Evolutionary conservation across 2,797 vertebrate genomes (phyloP).

Genomic region (Okamejei kenojei): DNA sequence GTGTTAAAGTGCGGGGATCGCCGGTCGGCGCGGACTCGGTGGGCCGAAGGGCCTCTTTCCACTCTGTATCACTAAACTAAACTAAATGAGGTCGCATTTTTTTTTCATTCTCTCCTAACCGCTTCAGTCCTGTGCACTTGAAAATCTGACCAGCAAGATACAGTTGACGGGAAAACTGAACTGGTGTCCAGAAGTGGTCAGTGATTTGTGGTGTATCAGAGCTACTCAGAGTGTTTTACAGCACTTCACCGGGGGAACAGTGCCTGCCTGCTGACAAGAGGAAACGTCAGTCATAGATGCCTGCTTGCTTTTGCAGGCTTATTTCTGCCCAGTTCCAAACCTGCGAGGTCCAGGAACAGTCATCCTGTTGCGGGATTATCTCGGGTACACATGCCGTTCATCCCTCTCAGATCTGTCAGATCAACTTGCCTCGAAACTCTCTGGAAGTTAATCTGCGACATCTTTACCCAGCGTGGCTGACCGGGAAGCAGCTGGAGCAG

Average conservation of each 20-base stretch:
- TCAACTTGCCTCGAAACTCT: neutral
- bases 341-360: neutral
- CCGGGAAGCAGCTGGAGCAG: neutral
- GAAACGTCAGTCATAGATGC: neutral
- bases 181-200: neutral
- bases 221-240: no score
- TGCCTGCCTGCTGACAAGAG: neutral
- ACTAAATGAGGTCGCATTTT: neutral
- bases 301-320: neutral
- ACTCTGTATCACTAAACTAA: no score
- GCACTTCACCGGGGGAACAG: neutral
- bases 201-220: no score
- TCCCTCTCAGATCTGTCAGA: neutral
- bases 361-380: conserved; percentile 13
- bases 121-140: neutral
- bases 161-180: neutral
- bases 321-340: neutral
- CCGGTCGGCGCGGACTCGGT: no score
- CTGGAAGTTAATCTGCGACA: neutral
- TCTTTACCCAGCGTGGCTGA: no score
- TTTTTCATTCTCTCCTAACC: neutral
- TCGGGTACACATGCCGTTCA: neutral
- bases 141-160: neutral
- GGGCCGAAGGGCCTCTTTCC: no score
- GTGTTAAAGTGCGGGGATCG: no score